These are phyloP conservation scores for Apantesis nais DNA, from an alignment of 2,888 invertebrate species.

Conservation along the genomic window DNA sequence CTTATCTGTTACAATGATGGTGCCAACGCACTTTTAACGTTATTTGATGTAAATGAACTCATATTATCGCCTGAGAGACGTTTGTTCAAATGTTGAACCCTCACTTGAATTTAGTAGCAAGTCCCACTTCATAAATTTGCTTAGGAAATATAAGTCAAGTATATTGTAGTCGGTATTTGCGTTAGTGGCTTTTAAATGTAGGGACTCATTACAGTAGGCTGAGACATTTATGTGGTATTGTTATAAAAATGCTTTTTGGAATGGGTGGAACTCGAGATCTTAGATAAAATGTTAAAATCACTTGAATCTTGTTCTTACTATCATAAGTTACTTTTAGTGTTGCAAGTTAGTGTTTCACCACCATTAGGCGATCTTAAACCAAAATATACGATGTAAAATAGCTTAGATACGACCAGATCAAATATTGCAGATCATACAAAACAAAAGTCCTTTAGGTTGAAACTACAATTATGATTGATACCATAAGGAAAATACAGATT, in stretches of 20 bases:
- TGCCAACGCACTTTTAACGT: conserved; percentile 24
- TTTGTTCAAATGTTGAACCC: conserved; percentile 17
- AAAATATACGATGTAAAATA: background rate
- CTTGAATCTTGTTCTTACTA: background rate
- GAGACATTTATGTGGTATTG: background rate
- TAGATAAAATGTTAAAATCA: background rate
- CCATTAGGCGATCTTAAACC: too few relatives aligned
- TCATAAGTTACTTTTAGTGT: too few relatives aligned
- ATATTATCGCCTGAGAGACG: conserved; percentile 10
- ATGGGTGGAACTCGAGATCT: background rate
- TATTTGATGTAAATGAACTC: conserved; percentile 24
- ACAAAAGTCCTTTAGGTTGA: background rate
- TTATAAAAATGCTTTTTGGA: background rate
- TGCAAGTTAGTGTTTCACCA: too few relatives aligned
- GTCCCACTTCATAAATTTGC: conserved; percentile 13
- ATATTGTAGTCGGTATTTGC: background rate
- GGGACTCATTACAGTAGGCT: background rate
- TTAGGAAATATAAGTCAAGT: conserved; percentile 12
- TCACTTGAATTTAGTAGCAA: conserved; percentile 13
- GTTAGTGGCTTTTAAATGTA: background rate
- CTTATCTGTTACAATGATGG: conserved; percentile 26
- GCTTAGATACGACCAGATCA: background rate
- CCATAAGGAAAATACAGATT: conserved; percentile 2
- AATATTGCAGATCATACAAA: background rate
- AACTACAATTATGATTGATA: conserved; percentile 1